Base-by-base conservation (phyloP, 2,888 invertebrate genomes). In the Drosophila melanosoma region DNA sequence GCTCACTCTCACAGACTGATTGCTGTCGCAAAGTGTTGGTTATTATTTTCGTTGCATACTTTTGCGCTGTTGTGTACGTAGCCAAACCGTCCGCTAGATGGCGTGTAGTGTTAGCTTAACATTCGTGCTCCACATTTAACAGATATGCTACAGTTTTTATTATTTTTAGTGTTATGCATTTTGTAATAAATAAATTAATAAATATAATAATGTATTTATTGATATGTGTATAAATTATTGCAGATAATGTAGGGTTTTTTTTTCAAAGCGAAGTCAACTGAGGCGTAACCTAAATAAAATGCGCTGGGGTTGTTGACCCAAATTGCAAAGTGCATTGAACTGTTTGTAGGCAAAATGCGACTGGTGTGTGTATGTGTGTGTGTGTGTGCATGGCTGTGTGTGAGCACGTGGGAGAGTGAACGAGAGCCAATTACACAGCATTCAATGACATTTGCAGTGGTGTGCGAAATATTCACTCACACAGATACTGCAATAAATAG, bases 241-340 rank as follows among this genome's bases (percentile, higher is more conserved):
- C 5, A 35, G 23, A 0, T 40, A 35, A 49, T 35, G 23, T 3
- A 26, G 5, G 5, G 12, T 51, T 23, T 54, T 38, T 32, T 8
- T n/a, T 17, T 26, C n/a, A 15, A 1, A 23, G 33, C 26, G 36
- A 4, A 45, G 20, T 2, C 4, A 45, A 23, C 15, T 45, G 45
- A 45, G 29, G 12, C 63, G 77, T 91, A 92, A 91, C 91, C 91
- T 82, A 91, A 90, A 91, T 42, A 36, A 20, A 57, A 40, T 91
- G 82, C 68, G 32, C 51, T 75, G 87, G 92, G 93, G 93, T 92
- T 93, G 92, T 92, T 93, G 92, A 91, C 93, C 92, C 69, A 92
- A 92, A 91, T 93, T 87, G 89, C 90, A 89, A 83, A 87, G 93
- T 91, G 92, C 93, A 90, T 89, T 92, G 93, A 93, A 92, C 93